phyloP scores from a whole-genome alignment of 2,888 invertebrate species.

The Morinoia aosen region DNA sequence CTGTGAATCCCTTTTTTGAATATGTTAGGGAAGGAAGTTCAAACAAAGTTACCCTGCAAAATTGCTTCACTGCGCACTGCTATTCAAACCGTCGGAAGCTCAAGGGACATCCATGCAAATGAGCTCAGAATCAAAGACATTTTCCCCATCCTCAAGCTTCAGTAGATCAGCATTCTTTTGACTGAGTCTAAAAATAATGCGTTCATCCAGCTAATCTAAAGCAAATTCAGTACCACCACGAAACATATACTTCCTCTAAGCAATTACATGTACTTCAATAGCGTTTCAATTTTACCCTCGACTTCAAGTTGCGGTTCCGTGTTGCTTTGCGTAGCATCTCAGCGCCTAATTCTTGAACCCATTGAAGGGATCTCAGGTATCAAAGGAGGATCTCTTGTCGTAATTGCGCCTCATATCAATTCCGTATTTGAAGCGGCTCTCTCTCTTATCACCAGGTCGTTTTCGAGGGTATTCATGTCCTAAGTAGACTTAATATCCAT shows the following conservation, averaged over 20 bases:
- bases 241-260: not conserved
- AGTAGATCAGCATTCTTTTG: not conserved
- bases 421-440: not conserved
- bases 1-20: not conserved
- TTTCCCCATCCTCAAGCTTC: not conserved
- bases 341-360: not conserved
- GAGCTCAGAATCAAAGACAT: not conserved
- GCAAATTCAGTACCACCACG: not conserved
- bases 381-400: not conserved
- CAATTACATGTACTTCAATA: not conserved
- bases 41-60: too few species aligned
- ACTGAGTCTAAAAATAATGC: not conserved
- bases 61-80: too few species aligned
- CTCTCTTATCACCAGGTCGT: not conserved
- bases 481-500: conserved; percentile 48
- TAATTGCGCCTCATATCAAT: conserved; percentile 2
- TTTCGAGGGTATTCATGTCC: not conserved
- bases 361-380: not conserved
- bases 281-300: not conserved
- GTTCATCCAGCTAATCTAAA: not conserved
- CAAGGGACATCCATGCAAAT: not conserved
- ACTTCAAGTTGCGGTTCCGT: not conserved
- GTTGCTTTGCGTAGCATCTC: not conserved
- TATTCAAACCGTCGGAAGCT: too few species aligned
- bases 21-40: not conserved